A percentile compares a stretch with the other conserved stretches of the same genome.
These are phyloP conservation scores for Heliconius himera DNA, from an alignment of 1,140 invertebrate species.

Conservation along the genomic window DNA sequence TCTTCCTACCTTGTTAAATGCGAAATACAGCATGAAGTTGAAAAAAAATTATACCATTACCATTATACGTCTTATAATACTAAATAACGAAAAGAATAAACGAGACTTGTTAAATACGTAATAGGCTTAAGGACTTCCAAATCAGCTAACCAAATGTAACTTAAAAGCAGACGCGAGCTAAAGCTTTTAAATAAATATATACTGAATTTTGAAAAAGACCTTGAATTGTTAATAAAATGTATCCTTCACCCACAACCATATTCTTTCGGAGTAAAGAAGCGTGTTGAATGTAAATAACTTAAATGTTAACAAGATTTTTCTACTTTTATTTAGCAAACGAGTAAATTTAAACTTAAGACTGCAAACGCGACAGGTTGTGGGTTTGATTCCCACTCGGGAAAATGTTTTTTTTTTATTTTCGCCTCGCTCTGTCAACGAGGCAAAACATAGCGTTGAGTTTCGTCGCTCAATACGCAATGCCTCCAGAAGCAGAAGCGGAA, in stretches of 20 bases:
- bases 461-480: too few species aligned
- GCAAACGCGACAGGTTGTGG: too few species aligned
- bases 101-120: conserved; percentile 22
- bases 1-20: too few species aligned
- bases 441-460: too few species aligned
- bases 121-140: conserved; percentile 34
- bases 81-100: background rate
- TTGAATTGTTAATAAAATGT: conserved; percentile 21
- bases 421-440: too few species aligned
- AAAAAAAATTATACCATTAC: background rate
- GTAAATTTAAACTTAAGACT: too few species aligned
- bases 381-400: too few species aligned
- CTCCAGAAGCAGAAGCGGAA: too few species aligned
- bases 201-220: conserved; percentile 19
- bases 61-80: background rate
- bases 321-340: background rate
- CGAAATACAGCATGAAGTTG: background rate
- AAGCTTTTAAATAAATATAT: conserved; percentile 25
- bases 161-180: conserved; percentile 25
- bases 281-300: background rate
- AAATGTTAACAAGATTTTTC: background rate
- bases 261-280: background rate
- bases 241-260: background rate
- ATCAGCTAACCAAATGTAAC: conserved; percentile 25
- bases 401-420: too few species aligned